Conservation (phyloP, 2,797 vertebrate genomes). For the Rhincodon typus region DNA sequence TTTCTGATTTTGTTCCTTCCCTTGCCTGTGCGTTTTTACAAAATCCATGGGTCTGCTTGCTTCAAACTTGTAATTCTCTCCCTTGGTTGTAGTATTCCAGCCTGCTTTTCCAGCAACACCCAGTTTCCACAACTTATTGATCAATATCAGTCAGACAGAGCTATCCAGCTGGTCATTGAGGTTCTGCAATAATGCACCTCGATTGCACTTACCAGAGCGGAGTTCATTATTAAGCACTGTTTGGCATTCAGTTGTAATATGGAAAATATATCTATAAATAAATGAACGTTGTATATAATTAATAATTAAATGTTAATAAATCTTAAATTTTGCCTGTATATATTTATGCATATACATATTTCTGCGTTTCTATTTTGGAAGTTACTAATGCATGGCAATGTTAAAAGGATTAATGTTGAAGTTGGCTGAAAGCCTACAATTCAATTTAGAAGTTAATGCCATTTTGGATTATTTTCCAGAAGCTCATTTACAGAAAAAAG, state of each 20-base stretch:
- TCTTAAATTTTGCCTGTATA: not conserved
- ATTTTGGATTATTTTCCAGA: not conserved
- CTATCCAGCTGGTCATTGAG: not conserved
- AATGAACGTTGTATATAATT: not conserved
- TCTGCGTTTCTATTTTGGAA: not conserved
- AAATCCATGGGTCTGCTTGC: not conserved
- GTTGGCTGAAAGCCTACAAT: not conserved
- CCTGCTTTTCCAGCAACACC: not conserved
- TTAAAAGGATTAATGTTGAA: not conserved
- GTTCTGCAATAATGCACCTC: not conserved
- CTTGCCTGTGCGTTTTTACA: not conserved
- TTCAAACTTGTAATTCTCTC: not conserved
- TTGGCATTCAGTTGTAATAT: not conserved
- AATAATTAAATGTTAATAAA: not conserved
- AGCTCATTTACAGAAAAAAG: not conserved
- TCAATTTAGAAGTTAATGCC: slow-evolving; percentile 10
- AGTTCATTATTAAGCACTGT: no score
- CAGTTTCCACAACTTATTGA: not conserved
- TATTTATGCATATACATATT: not conserved
- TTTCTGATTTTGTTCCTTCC: not conserved
- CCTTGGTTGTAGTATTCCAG: not conserved
- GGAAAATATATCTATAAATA: not conserved
- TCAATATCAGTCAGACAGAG: not conserved
- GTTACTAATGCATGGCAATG: not conserved
- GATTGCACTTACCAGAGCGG: not conserved